phyloP scores from a whole-genome alignment of 1,140 invertebrate genomes.

The Eupristina koningsbergeri region DNA sequence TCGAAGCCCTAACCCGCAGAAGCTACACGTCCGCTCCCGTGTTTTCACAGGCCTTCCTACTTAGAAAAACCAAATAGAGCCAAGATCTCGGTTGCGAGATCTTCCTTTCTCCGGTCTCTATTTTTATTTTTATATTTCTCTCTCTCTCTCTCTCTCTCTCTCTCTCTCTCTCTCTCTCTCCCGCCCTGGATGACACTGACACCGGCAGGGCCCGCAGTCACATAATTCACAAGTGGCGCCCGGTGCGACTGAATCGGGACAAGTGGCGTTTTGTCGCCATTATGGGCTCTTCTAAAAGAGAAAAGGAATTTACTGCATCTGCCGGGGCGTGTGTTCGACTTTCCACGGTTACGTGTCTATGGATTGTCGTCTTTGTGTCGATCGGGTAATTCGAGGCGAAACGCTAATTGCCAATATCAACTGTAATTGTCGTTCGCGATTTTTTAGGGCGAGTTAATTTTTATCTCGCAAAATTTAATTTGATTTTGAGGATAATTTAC shows the following conservation, averaged over 20 bases:
- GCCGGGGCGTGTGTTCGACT: neutral
- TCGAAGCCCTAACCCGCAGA: neutral
- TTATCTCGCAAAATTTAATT: too few relatives aligned
- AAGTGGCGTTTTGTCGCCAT: slow-evolving; percentile 39
- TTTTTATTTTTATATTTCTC: neutral
- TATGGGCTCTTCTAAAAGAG: slow-evolving; percentile 10
- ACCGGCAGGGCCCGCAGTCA: neutral
- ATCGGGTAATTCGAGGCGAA: neutral
- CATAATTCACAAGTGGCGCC: slow-evolving; percentile 45
- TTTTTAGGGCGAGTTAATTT: too few relatives aligned
- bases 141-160: neutral
- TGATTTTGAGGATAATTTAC: too few relatives aligned
- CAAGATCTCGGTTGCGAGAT: neutral
- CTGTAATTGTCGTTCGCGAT: neutral
- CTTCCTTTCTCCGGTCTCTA: neutral
- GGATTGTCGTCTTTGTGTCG: neutral
- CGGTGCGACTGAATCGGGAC: slow-evolving; percentile 25
- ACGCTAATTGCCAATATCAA: neutral
- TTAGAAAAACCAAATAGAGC: slow-evolving; percentile 1
- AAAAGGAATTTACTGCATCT: slow-evolving; percentile 25
- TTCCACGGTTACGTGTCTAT: neutral
- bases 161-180: neutral
- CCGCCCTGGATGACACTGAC: neutral
- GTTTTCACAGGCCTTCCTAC: neutral
- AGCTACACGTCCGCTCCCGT: too few relatives aligned